Evolutionary conservation across 1,140 invertebrate species (phyloP), one percentile per base, ranked within the genome.

Genomic region (Drosophila asahinai): DNA sequence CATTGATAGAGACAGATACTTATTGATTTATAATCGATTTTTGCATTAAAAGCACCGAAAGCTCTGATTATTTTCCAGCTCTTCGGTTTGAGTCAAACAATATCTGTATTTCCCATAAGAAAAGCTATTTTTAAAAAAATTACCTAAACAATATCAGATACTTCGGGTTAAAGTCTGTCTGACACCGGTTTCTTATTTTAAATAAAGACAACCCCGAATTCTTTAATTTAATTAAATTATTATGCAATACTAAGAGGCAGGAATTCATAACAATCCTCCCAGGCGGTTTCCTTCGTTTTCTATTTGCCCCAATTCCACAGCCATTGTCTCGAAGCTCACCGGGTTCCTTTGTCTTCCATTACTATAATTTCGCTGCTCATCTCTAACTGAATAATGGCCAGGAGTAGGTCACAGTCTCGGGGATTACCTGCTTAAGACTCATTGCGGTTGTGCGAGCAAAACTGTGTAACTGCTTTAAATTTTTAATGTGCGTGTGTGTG

Each of bases 381-480:
- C 67, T 82, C 74, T 78, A 67, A 64, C 74, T 60, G 52, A 77
- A 58, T 52, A 49, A 59, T 61, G 25, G 45, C 43, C 43, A 45
- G 73, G 36, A 71, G 38, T 58, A 47, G 68, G 68, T 72, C 43
- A 71, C 33, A 42, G 67, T 59, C 17, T 55, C 66, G 11, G 63
- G 3, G 40, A 52, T 72, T 79, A 86, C 74, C 82, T 86, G 67
- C 82, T 84, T 80, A 70, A 78, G 77, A 83, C 67, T 80, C 80
- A 65, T 77, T 87, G 80, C 52, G 83, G 83, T 66, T 57, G 61
- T 51, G 76, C 49, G 45, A 64, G 72, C 47, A 54, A 77, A 83
- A 73, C 64, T 68, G 83, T 75, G 83, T 55, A 60, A 75, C 55
- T 67, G 73, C 70, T 81, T 79, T 89, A 78, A 83, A 83, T 89